A percentile compares a stretch with the other conserved stretches of the same genome.
Evolutionary conservation across 1,140 invertebrate genomes (phyloP).

Genomic region (Bombus superbus): DNA sequence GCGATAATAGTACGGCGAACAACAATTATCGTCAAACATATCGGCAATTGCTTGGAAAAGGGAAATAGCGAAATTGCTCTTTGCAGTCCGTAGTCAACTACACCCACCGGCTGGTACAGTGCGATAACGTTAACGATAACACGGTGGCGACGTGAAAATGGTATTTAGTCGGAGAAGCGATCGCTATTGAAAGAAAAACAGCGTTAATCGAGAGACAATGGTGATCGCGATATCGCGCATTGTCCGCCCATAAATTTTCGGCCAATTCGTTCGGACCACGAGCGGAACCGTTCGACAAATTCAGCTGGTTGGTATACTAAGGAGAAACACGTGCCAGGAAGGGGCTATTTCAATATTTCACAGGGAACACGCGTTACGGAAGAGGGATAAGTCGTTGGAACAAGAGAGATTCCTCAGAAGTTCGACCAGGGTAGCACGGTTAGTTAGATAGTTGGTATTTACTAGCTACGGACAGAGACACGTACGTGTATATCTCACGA

Average conservation of each 20-base stretch:
- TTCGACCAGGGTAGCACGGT: constrained; percentile 31
- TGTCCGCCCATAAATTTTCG: constrained; percentile 12
- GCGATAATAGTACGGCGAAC: constrained; percentile 18
- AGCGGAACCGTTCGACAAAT: constrained; percentile 43
- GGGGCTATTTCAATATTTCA: constrained; percentile 46
- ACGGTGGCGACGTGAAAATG: neutral
- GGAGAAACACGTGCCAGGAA: constrained; percentile 11
- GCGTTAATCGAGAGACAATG: neutral
- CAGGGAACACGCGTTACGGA: constrained; percentile 14
- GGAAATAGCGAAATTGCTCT: neutral
- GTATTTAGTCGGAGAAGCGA: neutral
- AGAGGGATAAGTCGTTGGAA: constrained; percentile 48
- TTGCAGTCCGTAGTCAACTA: neutral
- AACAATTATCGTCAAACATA: constrained; percentile 22
- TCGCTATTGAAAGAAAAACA: neutral
- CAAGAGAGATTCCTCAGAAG: constrained; percentile 43
- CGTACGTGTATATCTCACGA: constrained; percentile 8
- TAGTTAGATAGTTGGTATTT: constrained; percentile 70
- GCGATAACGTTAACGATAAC: neutral
- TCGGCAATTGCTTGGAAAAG: neutral
- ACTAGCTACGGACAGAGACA: constrained; percentile 59
- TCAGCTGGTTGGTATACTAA: neutral
- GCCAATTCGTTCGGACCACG: neutral
- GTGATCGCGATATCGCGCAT: neutral
- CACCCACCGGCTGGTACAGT: no score